phyloP scores from a whole-genome alignment of 2,797 vertebrate genomes.

The Notolabrus celidotus region DNA sequence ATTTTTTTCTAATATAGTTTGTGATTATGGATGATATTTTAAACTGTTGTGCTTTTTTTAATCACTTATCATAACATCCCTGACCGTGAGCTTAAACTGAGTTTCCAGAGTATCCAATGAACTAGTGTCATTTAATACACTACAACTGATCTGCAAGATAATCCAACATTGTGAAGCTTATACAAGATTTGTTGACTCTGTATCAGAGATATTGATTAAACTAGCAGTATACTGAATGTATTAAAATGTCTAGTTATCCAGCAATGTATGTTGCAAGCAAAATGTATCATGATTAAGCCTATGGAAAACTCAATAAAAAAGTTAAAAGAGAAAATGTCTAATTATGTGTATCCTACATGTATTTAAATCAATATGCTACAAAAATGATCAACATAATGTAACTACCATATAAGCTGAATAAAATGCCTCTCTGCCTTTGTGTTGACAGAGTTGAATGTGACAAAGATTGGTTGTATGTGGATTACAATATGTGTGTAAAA shows the following conservation, averaged over 20 bases:
- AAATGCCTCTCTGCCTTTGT: no score
- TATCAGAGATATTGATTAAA: not conserved
- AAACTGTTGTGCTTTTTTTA: not conserved
- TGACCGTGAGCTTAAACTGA: not conserved
- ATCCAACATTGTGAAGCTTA: not conserved
- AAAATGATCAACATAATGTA: not conserved
- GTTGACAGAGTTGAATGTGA: no score
- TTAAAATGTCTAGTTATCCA: no score
- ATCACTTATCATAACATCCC: not conserved
- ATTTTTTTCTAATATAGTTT: not conserved
- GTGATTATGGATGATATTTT: not conserved
- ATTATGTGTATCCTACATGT: not conserved
- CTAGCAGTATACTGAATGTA: conserved; percentile 1
- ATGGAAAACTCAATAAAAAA: no score
- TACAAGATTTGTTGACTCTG: not conserved
- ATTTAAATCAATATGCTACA: no score
- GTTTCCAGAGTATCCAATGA: not conserved
- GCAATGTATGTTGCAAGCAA: no score
- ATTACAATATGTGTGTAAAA: no score
- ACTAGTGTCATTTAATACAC: not conserved
- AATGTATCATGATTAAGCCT: no score
- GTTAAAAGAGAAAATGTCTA: no score
- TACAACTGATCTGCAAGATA: not conserved
- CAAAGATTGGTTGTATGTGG: no score
- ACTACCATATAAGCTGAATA: no score